A percentile compares a stretch with the other conserved stretches of the same genome.
phyloP scores from a whole-genome alignment of 2,113 vertebrate species.

The Danio rerio region GRCz12tu NC_133200.1:30275001-30275500 shows the following conservation, averaged over 20 bases:
- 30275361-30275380: too few species aligned
- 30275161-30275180: neutral
- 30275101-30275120: neutral
- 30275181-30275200: neutral
- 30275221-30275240: slow-evolving; percentile 71
- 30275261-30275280: slow-evolving; percentile 75
- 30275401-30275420: too few species aligned
- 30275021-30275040: neutral
- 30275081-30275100: neutral
- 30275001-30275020: neutral
- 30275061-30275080: neutral
- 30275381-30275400: too few species aligned
- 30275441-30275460: too few species aligned
- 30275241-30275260: slow-evolving; percentile 77
- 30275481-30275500: too few species aligned
- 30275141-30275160: neutral
- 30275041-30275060: slow-evolving; percentile 17
- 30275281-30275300: slow-evolving; percentile 78
- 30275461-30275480: too few species aligned
- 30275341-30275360: neutral
- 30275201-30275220: neutral
- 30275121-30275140: neutral
- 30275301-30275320: slow-evolving; percentile 81
- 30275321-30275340: slow-evolving; percentile 79
- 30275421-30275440: too few species aligned